Conservation (phyloP, 2,797 vertebrate genomes). For the Sus cebifrons region DNA sequence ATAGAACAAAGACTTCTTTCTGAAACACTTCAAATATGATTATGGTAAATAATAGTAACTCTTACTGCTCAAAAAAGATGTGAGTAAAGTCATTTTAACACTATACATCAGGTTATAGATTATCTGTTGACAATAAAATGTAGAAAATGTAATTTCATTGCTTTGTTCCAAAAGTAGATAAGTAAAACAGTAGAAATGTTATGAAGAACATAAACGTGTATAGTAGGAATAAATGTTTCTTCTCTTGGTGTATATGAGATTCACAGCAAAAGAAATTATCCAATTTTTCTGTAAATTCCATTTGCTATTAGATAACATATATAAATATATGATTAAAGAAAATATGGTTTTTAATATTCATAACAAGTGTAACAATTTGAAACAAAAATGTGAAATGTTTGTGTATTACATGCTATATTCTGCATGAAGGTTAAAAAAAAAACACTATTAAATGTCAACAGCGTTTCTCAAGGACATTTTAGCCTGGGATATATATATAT, state of each 20-base stretch:
- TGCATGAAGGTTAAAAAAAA: not conserved
- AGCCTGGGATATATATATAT: not conserved
- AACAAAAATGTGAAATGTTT: slow-evolving; percentile 62
- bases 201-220: slow-evolving; percentile 53
- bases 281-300: slow-evolving; percentile 67
- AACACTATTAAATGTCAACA: not conserved
- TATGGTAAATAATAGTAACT: slow-evolving; percentile 70
- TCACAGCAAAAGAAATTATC: slow-evolving; percentile 65
- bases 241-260: slow-evolving; percentile 23
- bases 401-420: slow-evolving; percentile 42
- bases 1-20: slow-evolving; percentile 60
- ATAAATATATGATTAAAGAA: slow-evolving; percentile 76
- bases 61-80: slow-evolving; percentile 49
- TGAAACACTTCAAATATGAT: slow-evolving; percentile 65
- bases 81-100: slow-evolving; percentile 68
- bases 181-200: slow-evolving; percentile 70
- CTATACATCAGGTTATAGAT: not conserved
- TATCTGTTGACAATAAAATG: slow-evolving; percentile 65
- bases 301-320: slow-evolving; percentile 65
- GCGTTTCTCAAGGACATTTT: not conserved
- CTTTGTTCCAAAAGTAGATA: slow-evolving; percentile 62
- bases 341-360: slow-evolving; percentile 70
- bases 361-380: slow-evolving; percentile 57
- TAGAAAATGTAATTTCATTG: slow-evolving; percentile 61
- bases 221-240: slow-evolving; percentile 53